Evolutionary conservation across 2,888 invertebrate species (phyloP), one percentile per base, ranked within the genome.

Genomic region (Abrostola triplasia): DNA sequence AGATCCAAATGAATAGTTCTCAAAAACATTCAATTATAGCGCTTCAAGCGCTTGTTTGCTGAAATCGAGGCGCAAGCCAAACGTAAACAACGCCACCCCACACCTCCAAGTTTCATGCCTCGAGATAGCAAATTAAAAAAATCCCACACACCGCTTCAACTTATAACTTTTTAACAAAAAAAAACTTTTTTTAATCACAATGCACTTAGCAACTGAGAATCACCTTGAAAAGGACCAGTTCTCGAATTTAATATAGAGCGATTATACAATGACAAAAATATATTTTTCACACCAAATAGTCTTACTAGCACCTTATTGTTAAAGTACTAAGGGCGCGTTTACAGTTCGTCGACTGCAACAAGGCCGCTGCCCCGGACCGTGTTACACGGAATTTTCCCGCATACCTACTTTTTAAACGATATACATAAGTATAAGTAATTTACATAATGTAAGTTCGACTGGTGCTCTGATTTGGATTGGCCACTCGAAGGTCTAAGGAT

Each of bases 201-300:
- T 53, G 73, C 76, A 70, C 80, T 79, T 78, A 58, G 77, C 77
- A 87, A 86, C 84, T 58, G 64, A 70, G 65, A 59, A 70, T 81
- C 72, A 82, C 90, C 90, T 90, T 89, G 88, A 82, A 83, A 87
- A 81, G 79, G 83, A 84, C 80, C 77, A 78, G 82, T 81, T 76
- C 42, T 71, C 76, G 66, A 84, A 86, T 86, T 85, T 85, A 84
- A 88, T 87, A 81, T 83, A 79, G 82, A 84, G 82, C 87, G 86
- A 88, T 88, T 87, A 85, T 78, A 79, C 65, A 67, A 76, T 72
- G 67, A 58, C 80, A 74, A 81, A 76, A 75, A 62, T 69, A 67
- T 48, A 6, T 37, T 63, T 61, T 67, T 66, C 64, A 56, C 57
- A 38, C 49, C 36, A 70, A 63, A 59, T 67, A 51, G 24, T 5